Evolutionary conservation across 2,797 vertebrate genomes (phyloP), one percentile per base, ranked within the genome.

Genomic region (Myotis pilosus): DNA sequence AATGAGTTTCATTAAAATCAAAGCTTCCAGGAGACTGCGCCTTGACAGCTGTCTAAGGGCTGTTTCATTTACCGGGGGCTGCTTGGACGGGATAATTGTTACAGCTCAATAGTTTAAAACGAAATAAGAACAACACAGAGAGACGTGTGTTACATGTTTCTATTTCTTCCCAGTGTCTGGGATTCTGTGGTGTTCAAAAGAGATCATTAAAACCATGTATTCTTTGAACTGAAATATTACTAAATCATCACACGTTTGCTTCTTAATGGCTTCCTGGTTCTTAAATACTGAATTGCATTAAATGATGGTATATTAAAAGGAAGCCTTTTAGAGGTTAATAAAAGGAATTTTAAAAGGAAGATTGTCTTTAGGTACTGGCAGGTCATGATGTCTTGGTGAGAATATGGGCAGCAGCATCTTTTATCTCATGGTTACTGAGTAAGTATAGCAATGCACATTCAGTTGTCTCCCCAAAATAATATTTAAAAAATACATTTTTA

Each of bases 1-100:
- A 98, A 98, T 98, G 98, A 98, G 97, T 98, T 98, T 98, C 97
- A 98, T 98, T 98, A 98, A 98, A 98, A 98, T 95, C 97, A 98
- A 98, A 98, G 98, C 97, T 98, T 98, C 97, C 74, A 92, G 97
- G 98, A 98, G 97, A 97, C 97, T 98, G 98, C 98, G 97, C 96
- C 97, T 97, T 97, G 97, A 98, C 97, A 98, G 98, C 98, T 98
- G 98, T 98, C 98, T 98, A 97, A 98, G 97, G 97, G 96, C 97
- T 97, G 97, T 98, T 98, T 98, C 97, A 79, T 97, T 98, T 98
- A 97, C 96, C 94, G 83, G 98, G 97, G 97, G 96, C 95, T 97
- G 97, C 98, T 98, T 97, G 96, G 96, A 97, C 96, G 97, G 98
- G 97, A 98, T 98, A 97, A 98, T 98, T 97, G 98, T 97, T 98